Conservation (phyloP, 2,113 vertebrate genomes). For the Phycodurus eques region DNA sequence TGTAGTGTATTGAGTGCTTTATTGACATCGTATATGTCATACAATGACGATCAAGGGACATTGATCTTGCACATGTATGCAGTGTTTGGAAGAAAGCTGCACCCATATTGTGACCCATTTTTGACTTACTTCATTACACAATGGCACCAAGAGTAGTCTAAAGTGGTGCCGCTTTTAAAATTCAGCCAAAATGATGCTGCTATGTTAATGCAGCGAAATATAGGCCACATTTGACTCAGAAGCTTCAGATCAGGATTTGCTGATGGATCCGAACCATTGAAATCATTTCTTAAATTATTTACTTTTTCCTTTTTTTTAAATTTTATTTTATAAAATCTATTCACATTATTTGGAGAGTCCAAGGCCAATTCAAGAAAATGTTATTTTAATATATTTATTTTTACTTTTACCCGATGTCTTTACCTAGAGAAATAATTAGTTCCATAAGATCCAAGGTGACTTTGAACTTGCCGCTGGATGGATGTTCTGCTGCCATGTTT, state of each 20-base stretch:
- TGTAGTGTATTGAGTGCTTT: background rate
- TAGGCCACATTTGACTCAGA: constrained; percentile 56
- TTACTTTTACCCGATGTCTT: constrained; percentile 61
- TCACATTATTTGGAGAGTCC: constrained; percentile 22
- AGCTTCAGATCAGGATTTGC: constrained; percentile 51
- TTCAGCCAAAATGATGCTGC: constrained; percentile 35
- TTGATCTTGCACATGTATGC: background rate
- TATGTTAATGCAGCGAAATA: constrained; percentile 56
- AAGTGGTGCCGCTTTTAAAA: constrained; percentile 47
- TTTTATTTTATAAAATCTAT: background rate
- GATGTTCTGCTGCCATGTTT: constrained; percentile 58
- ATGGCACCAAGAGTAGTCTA: constrained; percentile 27
- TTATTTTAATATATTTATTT: background rate
- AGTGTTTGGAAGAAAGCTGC: constrained; percentile 16
- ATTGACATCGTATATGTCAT: too few relatives aligned
- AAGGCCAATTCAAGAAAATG: background rate
- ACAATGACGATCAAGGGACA: background rate
- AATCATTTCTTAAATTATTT: constrained; percentile 49
- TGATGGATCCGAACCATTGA: constrained; percentile 63
- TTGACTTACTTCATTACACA: constrained; percentile 50
- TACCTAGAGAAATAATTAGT: constrained; percentile 61
- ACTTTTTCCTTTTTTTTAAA: constrained; percentile 13
- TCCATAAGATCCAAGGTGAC: constrained; percentile 70
- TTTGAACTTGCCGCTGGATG: constrained; percentile 61
- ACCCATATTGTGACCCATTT: constrained; percentile 46